phyloP scores from a whole-genome alignment of 2,888 invertebrate species.

The Xanthorhoe designata region DNA sequence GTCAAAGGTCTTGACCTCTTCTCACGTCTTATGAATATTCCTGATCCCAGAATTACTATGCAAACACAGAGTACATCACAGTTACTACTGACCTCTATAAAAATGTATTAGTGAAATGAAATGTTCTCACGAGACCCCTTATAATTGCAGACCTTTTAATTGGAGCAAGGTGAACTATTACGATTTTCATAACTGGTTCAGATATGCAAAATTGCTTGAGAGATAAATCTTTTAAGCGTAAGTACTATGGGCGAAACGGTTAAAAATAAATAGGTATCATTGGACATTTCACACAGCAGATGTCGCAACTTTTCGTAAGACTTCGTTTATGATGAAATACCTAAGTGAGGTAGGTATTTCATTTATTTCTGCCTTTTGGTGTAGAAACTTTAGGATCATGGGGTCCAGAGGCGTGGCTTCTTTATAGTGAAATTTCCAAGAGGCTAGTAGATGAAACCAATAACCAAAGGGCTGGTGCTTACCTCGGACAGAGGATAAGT shows the following conservation, averaged over 20 bases:
- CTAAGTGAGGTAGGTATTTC: too few relatives aligned
- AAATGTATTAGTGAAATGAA: not conserved
- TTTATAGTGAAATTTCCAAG: too few relatives aligned
- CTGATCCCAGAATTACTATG: slow-evolving; percentile 55
- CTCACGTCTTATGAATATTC: slow-evolving; percentile 41
- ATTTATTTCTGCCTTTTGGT: too few relatives aligned
- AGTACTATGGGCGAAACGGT: not conserved
- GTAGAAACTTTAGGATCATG: too few relatives aligned
- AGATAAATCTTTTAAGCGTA: not conserved
- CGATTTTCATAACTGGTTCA: slow-evolving; percentile 25
- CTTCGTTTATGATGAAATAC: too few relatives aligned
- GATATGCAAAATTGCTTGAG: slow-evolving; percentile 10
- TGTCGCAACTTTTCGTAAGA: too few relatives aligned
- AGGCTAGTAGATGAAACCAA: too few relatives aligned
- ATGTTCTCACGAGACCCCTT: slow-evolving; percentile 70
- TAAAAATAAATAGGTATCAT: not conserved
- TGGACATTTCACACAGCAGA: too few relatives aligned
- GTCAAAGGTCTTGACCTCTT: slow-evolving; percentile 78
- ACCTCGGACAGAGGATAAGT: too few relatives aligned
- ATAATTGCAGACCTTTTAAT: slow-evolving; percentile 36
- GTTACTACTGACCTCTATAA: not conserved
- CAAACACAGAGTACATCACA: slow-evolving; percentile 3
- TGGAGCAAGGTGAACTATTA: slow-evolving; percentile 42
- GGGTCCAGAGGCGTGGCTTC: too few relatives aligned
- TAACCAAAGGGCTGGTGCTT: too few relatives aligned